phyloP scores from a whole-genome alignment of 2,113 vertebrate genomes.

The Forbesichthys papilliferus region DNA sequence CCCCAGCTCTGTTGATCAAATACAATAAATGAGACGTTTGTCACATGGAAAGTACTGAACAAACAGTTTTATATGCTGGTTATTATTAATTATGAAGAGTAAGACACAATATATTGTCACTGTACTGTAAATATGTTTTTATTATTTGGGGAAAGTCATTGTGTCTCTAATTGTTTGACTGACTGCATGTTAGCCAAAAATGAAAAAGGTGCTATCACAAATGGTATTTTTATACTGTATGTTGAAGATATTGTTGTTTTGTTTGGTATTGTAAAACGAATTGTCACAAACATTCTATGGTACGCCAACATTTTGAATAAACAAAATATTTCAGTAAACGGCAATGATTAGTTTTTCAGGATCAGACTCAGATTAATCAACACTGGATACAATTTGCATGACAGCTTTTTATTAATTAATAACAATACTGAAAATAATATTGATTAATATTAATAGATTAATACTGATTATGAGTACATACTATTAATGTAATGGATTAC shows the following conservation, averaged over 20 bases:
- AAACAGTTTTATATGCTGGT: neutral
- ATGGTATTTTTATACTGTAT: slow-evolving; percentile 62
- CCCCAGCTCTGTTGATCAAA: neutral
- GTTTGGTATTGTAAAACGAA: slow-evolving; percentile 7
- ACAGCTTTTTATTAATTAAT: too few species aligned
- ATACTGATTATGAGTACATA: too few species aligned
- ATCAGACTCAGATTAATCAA: neutral
- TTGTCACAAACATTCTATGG: slow-evolving; percentile 13
- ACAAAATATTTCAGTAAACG: slow-evolving; percentile 41
- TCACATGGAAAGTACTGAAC: neutral
- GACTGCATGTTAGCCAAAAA: slow-evolving; percentile 63
- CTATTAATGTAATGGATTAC: too few species aligned
- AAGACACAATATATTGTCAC: slow-evolving; percentile 41
- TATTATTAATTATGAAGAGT: slow-evolving; percentile 64
- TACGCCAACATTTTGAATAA: slow-evolving; percentile 59
- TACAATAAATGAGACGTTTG: neutral
- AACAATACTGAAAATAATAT: too few species aligned
- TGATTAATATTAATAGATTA: too few species aligned
- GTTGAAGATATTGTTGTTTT: slow-evolving; percentile 35
- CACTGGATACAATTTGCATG: too few species aligned
- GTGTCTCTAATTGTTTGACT: slow-evolving; percentile 24
- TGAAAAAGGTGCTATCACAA: slow-evolving; percentile 68
- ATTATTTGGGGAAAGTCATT: slow-evolving; percentile 44
- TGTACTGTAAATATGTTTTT: slow-evolving; percentile 60
- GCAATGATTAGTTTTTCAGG: neutral